These are phyloP conservation scores for Drosophila prosaltans DNA, from an alignment of 1,140 invertebrate genomes.

Conservation along the genomic window DNA sequence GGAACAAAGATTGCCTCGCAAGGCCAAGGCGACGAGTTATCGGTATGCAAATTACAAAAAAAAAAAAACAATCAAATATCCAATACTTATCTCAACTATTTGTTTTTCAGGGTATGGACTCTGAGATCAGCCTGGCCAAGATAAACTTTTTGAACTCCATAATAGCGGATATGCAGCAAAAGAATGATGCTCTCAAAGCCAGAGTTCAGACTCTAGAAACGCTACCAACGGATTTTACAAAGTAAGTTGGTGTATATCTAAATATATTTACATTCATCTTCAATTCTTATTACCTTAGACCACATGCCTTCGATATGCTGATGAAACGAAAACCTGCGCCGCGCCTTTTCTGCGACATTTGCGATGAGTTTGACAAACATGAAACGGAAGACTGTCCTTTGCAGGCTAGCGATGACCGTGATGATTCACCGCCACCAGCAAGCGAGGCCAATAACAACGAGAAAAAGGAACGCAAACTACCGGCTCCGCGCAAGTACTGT, in stretches of 20 bases:
- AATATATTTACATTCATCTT: no score
- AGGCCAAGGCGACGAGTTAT: constrained; percentile 15
- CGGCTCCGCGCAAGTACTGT: constrained; percentile 91
- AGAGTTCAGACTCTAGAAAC: constrained; percentile 92
- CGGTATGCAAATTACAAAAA: constrained; percentile 24
- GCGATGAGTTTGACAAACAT: constrained; percentile 97
- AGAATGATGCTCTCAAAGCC: constrained; percentile 92
- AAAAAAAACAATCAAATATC: background rate
- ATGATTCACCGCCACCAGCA: constrained; percentile 82
- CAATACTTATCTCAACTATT: background rate
- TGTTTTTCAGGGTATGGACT: constrained; percentile 38
- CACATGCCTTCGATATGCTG: constrained; percentile 66
- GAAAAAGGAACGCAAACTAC: constrained; percentile 83
- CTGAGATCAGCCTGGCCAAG: constrained; percentile 84
- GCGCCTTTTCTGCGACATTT: constrained; percentile 98
- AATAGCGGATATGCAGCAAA: constrained; percentile 97
- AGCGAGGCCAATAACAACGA: constrained; percentile 76
- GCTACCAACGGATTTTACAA: constrained; percentile 83
- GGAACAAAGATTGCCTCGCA: constrained; percentile 2
- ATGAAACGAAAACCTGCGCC: constrained; percentile 85
- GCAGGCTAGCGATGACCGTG: constrained; percentile 88
- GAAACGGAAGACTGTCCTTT: constrained; percentile 98
- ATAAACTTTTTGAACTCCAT: constrained; percentile 97
- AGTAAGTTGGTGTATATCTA: constrained; percentile 36
- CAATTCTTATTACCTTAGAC: constrained; percentile 43